Evolutionary conservation across 2,888 invertebrate genomes (phyloP).

Genomic region (Hirtodrosophila cameraria): DNA sequence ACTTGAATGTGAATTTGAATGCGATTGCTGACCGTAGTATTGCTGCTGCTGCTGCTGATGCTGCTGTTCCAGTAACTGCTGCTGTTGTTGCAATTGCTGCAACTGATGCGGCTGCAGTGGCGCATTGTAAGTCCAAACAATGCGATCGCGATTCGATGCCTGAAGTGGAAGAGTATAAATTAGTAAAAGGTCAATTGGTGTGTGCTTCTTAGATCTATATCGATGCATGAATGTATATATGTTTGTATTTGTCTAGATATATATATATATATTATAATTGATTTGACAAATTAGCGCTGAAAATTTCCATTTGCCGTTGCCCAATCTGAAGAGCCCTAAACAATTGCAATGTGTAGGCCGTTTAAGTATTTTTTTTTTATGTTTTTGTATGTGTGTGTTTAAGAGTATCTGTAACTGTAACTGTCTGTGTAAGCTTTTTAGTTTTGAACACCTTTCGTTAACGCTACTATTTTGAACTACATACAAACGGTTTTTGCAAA

Average conservation of each 20-base stretch:
- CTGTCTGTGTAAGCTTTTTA: constrained; percentile 45
- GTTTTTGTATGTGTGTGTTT: constrained; percentile 18
- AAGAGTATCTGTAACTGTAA: constrained; percentile 24
- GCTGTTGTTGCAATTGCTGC: constrained; percentile 69
- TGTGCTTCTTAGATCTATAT: constrained; percentile 13
- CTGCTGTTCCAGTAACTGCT: constrained; percentile 68
- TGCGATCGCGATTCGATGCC: constrained; percentile 86
- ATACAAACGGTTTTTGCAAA: constrained; percentile 53
- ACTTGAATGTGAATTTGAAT: constrained; percentile 84
- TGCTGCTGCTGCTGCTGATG: constrained; percentile 81
- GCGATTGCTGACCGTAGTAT: constrained; percentile 79
- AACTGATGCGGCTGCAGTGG: constrained; percentile 85
- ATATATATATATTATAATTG: constrained; percentile 10
- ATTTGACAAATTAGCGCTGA: constrained; percentile 39
- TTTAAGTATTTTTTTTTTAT: constrained; percentile 21
- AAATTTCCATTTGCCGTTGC: constrained; percentile 48
- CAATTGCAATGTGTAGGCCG: constrained; percentile 33
- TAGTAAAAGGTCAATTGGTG: constrained; percentile 34
- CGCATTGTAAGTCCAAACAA: constrained; percentile 96
- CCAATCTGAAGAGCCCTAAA: constrained; percentile 45
- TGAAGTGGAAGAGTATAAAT: constrained; percentile 50
- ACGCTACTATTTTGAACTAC: constrained; percentile 34
- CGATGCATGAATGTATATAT: constrained; percentile 7
- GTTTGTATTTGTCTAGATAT: background rate
- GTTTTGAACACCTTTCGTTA: constrained; percentile 12